Percentiles rank a stretch among this genome's conserved stretches.
Evolutionary conservation across 2,888 invertebrate genomes (phyloP).

Genomic region (Netelia virgata): DNA sequence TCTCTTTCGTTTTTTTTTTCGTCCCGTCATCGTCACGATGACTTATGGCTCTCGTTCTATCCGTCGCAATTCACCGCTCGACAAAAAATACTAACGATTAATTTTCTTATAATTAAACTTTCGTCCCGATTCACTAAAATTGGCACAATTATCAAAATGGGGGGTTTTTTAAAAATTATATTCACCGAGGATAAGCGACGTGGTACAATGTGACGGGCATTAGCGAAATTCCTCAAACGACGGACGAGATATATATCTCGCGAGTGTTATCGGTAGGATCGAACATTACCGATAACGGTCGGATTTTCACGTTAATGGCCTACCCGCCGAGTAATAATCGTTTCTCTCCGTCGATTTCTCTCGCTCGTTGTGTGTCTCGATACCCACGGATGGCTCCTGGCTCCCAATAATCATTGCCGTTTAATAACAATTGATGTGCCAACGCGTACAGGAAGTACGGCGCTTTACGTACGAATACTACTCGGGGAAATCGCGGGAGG

Average conservation of each 20-base stretch:
- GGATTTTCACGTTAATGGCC: slow-evolving; percentile 78
- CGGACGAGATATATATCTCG: slow-evolving; percentile 9
- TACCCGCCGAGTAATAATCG: slow-evolving; percentile 80
- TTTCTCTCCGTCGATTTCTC: slow-evolving; percentile 26
- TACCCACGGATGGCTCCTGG: slow-evolving; percentile 59
- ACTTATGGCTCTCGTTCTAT: slow-evolving; percentile 45
- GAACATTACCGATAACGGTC: slow-evolving; percentile 75
- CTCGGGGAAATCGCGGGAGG: slow-evolving; percentile 48
- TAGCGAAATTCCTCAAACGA: slow-evolving; percentile 74
- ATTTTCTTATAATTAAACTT: neutral
- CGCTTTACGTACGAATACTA: slow-evolving; percentile 74
- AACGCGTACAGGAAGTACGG: slow-evolving; percentile 77
- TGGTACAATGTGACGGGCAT: slow-evolving; percentile 74
- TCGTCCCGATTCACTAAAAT: no score
- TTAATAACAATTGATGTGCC: slow-evolving; percentile 83
- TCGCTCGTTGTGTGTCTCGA: slow-evolving; percentile 7
- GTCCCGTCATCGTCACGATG: slow-evolving; percentile 61
- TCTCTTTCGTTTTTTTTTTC: slow-evolving; percentile 60
- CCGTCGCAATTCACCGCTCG: slow-evolving; percentile 1
- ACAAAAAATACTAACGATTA: neutral
- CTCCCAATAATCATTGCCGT: slow-evolving; percentile 81
- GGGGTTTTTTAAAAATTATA: neutral
- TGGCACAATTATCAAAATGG: no score
- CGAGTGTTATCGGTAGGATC: slow-evolving; percentile 71
- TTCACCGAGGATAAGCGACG: slow-evolving; percentile 16